Evolutionary conservation across 2,797 vertebrate species (phyloP), one percentile per base, ranked within the genome.

Genomic region (Furcifer pardalis): DNA sequence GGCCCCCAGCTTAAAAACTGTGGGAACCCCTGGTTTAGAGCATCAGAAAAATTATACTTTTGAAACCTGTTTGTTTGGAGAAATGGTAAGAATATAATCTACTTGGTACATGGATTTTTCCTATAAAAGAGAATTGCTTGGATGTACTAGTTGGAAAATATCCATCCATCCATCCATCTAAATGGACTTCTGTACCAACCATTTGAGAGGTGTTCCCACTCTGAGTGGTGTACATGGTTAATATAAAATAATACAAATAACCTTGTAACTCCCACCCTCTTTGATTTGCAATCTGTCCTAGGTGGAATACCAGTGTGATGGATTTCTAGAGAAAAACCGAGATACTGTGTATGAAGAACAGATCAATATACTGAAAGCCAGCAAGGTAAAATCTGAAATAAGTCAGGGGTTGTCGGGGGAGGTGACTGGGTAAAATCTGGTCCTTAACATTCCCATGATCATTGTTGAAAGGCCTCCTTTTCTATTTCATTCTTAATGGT

Each of bases 291-390:
- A 62, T 79, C 3, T 59, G 37, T 59, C 23, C 27, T 89, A 99
- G 98, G 98, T 99, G 88, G 98, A 99, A 65, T 99, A 99, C 90
- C 97, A 98, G 90, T 98, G 97, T 3, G 97, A 98, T 1, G 97
- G 98, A 0, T 99, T 99, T 78, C 95, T 99, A 94, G 98, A 99
- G 92, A 99, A 99, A 95, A 99, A 99, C 95, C 94, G 98, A 92
- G 98, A 99, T 94, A 99, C 98, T 0, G 97, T 99, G 2, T 97
- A 99, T 0, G 98, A 99, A 90, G 98, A 99, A 81, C 98, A 99
- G 94, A 99, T 99, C 94, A 98, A 97, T 95, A 97, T 99, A 92
- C 95, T 99, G 90, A 99, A 98, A 90, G 97, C 98, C 93, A 99
- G 98, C 90, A 96, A 98, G 97, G 98, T 99, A 95, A 93, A n/a